A percentile compares a stretch with the other conserved stretches of the same genome.
These are phyloP conservation scores for Chrysolina oricalcia DNA, from an alignment of 2,888 invertebrate species.

Conservation along the genomic window DNA sequence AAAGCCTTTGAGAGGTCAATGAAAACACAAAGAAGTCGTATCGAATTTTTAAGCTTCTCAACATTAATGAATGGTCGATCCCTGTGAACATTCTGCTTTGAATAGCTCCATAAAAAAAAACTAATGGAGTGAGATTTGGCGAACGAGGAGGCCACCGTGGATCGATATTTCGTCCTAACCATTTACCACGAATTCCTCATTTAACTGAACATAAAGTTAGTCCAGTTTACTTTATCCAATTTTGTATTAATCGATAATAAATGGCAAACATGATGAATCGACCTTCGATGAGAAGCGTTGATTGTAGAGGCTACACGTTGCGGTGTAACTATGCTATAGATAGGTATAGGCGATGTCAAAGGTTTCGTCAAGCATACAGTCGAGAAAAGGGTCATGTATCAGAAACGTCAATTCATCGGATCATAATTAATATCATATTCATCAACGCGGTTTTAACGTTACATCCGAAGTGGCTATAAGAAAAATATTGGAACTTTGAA, in stretches of 20 bases:
- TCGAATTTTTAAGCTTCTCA: no score
- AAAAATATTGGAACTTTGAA: no score
- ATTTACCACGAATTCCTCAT: no score
- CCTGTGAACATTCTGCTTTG: no score
- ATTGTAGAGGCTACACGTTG: constrained; percentile 44
- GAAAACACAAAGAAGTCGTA: no score
- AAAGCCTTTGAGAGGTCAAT: no score
- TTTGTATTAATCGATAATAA: constrained; percentile 17
- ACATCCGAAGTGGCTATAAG: not conserved
- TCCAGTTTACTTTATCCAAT: constrained; percentile 30
- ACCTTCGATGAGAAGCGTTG: constrained; percentile 55
- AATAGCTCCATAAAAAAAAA: no score
- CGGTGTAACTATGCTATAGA: constrained; percentile 55
- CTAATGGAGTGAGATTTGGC: no score
- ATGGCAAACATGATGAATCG: constrained; percentile 45
- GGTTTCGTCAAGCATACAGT: constrained; percentile 47
- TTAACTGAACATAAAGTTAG: not conserved
- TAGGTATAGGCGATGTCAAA: constrained; percentile 50
- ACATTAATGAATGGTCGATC: no score
- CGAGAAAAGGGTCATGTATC: constrained; percentile 49
- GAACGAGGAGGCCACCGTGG: no score
- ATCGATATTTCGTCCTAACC: no score
- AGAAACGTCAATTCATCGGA: constrained; percentile 47
- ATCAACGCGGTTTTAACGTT: not conserved
- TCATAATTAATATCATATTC: constrained; percentile 55